phyloP scores from a whole-genome alignment of 2,797 vertebrate genomes.

The Aldrovandia affinis region DNA sequence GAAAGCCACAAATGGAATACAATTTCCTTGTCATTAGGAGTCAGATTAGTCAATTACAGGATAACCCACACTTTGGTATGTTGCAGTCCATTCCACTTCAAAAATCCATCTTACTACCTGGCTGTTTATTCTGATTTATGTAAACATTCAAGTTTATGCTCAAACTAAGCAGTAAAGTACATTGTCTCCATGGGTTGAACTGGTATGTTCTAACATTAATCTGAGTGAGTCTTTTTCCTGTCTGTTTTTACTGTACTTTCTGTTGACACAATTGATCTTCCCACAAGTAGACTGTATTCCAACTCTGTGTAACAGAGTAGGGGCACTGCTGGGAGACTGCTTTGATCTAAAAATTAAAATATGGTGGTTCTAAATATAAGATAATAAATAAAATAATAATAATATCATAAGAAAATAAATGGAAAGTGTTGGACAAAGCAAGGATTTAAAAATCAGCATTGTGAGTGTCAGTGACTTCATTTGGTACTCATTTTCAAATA shows the following conservation, averaged over 20 bases:
- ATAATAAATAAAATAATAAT: no score
- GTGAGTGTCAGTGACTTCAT: neutral
- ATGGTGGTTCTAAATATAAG: neutral
- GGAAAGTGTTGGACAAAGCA: neutral
- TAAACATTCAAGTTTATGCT: no score
- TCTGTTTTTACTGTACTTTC: neutral
- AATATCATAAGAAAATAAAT: no score
- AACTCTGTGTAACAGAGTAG: neutral
- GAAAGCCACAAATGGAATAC: neutral
- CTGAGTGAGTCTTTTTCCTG: neutral
- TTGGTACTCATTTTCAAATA: neutral
- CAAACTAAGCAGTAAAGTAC: no score
- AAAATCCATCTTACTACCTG: neutral
- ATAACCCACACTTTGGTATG: neutral
- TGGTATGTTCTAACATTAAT: neutral
- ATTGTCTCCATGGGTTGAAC: neutral
- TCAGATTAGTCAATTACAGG: neutral
- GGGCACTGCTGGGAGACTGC: neutral
- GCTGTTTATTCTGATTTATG: neutral
- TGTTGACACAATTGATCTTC: neutral
- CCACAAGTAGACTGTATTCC: neutral
- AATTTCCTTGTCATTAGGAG: conserved; percentile 23
- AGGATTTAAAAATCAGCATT: neutral
- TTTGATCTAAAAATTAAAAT: neutral
- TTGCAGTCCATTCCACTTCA: neutral